Evolutionary conservation across 1,140 invertebrate genomes (phyloP).

Genomic region (Diorhabda carinulata): DNA sequence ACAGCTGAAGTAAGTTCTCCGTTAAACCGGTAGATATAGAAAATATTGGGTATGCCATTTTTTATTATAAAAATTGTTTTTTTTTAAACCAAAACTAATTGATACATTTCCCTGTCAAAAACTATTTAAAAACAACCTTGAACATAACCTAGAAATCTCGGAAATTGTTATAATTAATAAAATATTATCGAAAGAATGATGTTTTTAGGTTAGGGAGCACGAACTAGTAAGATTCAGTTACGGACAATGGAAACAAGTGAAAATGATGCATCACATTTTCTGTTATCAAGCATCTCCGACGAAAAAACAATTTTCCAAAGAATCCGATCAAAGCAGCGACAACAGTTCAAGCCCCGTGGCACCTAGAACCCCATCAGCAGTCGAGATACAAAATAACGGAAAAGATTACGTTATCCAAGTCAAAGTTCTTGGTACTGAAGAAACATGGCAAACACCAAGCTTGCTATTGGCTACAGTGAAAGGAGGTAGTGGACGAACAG

Average conservation of each 20-base stretch:
- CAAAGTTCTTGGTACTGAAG: constrained; percentile 72
- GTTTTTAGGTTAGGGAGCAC: constrained; percentile 65
- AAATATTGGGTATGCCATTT: no score
- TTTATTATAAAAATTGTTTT: no score
- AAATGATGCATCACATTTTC: constrained; percentile 82
- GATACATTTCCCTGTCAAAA: no score
- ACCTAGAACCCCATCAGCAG: constrained; percentile 53
- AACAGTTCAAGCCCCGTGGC: constrained; percentile 45
- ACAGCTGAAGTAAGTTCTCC: constrained; percentile 63
- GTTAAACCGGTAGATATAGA: no score
- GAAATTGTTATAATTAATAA: background rate
- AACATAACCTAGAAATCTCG: no score
- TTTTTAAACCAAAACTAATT: no score
- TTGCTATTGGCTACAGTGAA: constrained; percentile 66
- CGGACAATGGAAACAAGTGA: constrained; percentile 74
- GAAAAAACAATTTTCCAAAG: constrained; percentile 72
- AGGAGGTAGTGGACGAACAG: constrained; percentile 62
- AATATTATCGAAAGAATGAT: background rate
- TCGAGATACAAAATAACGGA: constrained; percentile 63
- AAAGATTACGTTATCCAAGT: constrained; percentile 66
- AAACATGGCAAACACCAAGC: constrained; percentile 80
- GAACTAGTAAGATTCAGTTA: constrained; percentile 80
- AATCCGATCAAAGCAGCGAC: constrained; percentile 45
- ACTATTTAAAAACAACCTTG: no score
- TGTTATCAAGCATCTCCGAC: constrained; percentile 80